phyloP scores from a whole-genome alignment of 2,888 invertebrate species.

The Tinea trinotella region DNA sequence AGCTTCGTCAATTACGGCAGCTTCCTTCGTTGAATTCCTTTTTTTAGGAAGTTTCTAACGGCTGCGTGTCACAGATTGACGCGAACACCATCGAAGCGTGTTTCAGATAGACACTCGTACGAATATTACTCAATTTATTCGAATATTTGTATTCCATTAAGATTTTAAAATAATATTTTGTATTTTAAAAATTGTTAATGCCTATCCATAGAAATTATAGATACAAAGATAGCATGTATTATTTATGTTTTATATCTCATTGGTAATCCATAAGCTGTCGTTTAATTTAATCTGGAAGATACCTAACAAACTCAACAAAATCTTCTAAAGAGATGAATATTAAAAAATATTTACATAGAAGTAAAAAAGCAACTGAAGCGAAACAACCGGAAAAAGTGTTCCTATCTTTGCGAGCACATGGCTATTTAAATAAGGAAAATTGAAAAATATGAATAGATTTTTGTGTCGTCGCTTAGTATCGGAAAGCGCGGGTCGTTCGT shows the following conservation, averaged over 20 bases:
- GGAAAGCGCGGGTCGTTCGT: conserved; percentile 38
- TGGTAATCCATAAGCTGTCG: too few species aligned
- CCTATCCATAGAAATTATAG: neutral
- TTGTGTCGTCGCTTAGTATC: conserved; percentile 26
- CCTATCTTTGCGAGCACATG: conserved; percentile 11
- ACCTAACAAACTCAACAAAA: too few species aligned
- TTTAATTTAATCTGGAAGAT: too few species aligned
- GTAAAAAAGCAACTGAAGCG: conserved; percentile 16
- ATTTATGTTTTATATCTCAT: too few species aligned
- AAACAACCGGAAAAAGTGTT: conserved; percentile 20
- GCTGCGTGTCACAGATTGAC: conserved; percentile 38
- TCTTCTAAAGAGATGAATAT: neutral
- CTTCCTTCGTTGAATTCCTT: conserved; percentile 38
- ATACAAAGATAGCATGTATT: too few species aligned
- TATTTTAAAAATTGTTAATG: neutral
- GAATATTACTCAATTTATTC: too few species aligned
- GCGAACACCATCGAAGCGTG: conserved; percentile 22
- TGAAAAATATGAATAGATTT: conserved; percentile 59
- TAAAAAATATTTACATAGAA: neutral
- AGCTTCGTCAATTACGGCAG: conserved; percentile 40
- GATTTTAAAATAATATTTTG: neutral
- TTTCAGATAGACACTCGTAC: neutral
- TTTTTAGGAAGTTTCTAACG: conserved; percentile 40
- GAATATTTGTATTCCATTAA: too few species aligned
- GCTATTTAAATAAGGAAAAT: conserved; percentile 34